Conservation (phyloP, 2,888 invertebrate genomes). For the Acleris holmiana region DNA sequence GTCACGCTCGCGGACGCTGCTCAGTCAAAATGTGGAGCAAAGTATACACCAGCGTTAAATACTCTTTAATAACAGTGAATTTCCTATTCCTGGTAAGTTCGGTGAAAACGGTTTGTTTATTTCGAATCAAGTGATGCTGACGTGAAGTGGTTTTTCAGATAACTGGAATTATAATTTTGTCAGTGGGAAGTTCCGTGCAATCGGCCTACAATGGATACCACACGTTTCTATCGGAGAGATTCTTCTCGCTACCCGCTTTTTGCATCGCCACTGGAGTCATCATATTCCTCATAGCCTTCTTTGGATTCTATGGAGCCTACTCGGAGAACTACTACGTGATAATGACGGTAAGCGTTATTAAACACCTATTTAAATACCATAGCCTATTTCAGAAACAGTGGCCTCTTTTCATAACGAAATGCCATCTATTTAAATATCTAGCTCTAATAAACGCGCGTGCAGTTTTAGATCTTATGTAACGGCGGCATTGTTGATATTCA, state of each 20-base stretch:
- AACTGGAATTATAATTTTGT: conserved; percentile 90
- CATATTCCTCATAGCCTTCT: conserved; percentile 91
- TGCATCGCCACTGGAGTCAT: conserved; percentile 89
- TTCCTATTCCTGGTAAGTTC: conserved; percentile 76
- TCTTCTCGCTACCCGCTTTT: conserved; percentile 89
- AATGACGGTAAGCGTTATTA: conserved; percentile 85
- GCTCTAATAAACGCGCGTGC: conserved; percentile 24
- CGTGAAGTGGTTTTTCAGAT: conserved; percentile 84
- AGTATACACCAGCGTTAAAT: conserved; percentile 78
- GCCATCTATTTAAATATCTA: conserved; percentile 45
- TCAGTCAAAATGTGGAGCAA: conserved; percentile 70
- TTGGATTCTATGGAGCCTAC: conserved; percentile 95
- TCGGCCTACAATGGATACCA: conserved; percentile 87
- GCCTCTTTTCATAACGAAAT: conserved; percentile 43
- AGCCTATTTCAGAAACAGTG: conserved; percentile 34
- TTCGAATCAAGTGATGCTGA: conserved; percentile 32
- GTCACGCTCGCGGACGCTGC: conserved; percentile 51
- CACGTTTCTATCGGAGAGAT: conserved; percentile 86
- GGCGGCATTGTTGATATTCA: conserved; percentile 22
- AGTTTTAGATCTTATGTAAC: conserved; percentile 30
- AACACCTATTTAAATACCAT: conserved; percentile 2
- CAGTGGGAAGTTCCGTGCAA: conserved; percentile 89
- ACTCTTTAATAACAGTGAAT: conserved; percentile 69
- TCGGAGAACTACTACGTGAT: conserved; percentile 93
- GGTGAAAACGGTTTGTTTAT: conserved; percentile 40